Percentiles rank a stretch among this genome's conserved stretches.
phyloP scores from a whole-genome alignment of 1,140 invertebrate species.

The Oedothorax gibbosus region DNA sequence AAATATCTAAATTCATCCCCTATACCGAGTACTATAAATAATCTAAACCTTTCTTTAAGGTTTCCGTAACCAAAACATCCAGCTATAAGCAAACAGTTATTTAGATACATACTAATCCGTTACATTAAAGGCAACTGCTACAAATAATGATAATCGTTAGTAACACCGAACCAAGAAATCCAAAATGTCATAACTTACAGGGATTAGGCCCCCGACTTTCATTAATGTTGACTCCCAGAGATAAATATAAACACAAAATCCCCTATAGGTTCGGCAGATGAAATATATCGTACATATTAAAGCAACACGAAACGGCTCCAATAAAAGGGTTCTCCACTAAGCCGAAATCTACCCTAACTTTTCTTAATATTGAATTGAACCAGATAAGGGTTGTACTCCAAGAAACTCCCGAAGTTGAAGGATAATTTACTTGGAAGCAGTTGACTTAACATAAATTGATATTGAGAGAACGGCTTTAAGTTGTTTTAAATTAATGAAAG shows the following conservation, averaged over 20 bases:
- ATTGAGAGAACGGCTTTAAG: no score
- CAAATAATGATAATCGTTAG: constrained; percentile 49
- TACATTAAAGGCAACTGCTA: constrained; percentile 45
- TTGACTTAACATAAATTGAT: no score
- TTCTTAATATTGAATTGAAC: no score
- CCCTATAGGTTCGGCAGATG: constrained; percentile 42
- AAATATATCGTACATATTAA: constrained; percentile 44
- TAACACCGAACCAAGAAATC: constrained; percentile 7
- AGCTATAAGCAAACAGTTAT: constrained; percentile 36
- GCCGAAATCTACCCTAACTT: not conserved
- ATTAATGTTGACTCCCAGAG: constrained; percentile 42
- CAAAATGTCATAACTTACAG: constrained; percentile 51
- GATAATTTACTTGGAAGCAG: no score
- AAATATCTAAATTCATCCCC: not conserved
- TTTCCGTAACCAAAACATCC: constrained; percentile 40
- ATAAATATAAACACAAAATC: constrained; percentile 51
- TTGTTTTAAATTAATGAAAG: no score
- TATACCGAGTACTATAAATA: constrained; percentile 34
- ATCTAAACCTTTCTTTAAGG: not conserved
- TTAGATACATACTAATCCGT: constrained; percentile 43
- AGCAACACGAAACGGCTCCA: constrained; percentile 28
- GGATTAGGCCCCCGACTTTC: constrained; percentile 42
- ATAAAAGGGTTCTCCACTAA: constrained; percentile 38
- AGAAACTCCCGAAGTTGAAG: no score
- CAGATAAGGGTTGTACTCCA: no score